Conservation (phyloP, 2,888 invertebrate genomes). For the Eristalis tenax region DNA sequence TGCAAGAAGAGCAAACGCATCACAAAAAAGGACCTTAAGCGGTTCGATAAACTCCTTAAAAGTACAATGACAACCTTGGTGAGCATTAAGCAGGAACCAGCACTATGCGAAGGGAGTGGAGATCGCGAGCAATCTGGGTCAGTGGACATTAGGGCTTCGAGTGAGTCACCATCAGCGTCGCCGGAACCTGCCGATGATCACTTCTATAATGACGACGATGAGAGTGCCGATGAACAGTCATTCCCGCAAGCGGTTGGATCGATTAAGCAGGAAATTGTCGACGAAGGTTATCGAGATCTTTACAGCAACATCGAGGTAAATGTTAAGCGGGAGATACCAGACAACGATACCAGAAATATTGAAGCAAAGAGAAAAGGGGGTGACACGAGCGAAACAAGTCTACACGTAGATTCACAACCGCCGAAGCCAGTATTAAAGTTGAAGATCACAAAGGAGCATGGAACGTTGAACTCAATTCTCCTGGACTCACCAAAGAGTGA, state of each 20-base stretch:
- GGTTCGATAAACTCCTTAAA: slow-evolving; percentile 78
- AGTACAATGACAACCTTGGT: slow-evolving; percentile 79
- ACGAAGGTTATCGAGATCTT: slow-evolving; percentile 63
- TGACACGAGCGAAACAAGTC: slow-evolving; percentile 58
- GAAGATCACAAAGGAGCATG: slow-evolving; percentile 80
- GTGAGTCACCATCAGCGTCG: slow-evolving; percentile 27
- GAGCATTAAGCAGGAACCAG: slow-evolving; percentile 80
- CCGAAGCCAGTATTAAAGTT: slow-evolving; percentile 77
- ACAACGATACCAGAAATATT: slow-evolving; percentile 53
- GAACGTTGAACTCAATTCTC: slow-evolving; percentile 79
- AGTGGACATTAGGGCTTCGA: neutral
- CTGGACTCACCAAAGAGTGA: slow-evolving; percentile 75
- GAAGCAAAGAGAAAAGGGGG: slow-evolving; percentile 44
- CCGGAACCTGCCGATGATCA: slow-evolving; percentile 40
- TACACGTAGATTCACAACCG: slow-evolving; percentile 33
- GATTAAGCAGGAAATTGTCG: slow-evolving; percentile 73
- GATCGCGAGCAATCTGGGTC: slow-evolving; percentile 23
- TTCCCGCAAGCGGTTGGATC: slow-evolving; percentile 17
- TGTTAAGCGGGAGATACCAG: slow-evolving; percentile 75
- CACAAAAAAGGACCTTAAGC: slow-evolving; percentile 77
- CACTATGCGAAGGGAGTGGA: slow-evolving; percentile 43
- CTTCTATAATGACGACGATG: slow-evolving; percentile 65
- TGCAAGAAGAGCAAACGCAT: slow-evolving; percentile 75
- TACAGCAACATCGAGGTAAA: slow-evolving; percentile 58
- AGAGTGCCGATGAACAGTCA: slow-evolving; percentile 68